phyloP scores from a whole-genome alignment of 2,888 invertebrate species.

The Teinopalpus imperialis region DNA sequence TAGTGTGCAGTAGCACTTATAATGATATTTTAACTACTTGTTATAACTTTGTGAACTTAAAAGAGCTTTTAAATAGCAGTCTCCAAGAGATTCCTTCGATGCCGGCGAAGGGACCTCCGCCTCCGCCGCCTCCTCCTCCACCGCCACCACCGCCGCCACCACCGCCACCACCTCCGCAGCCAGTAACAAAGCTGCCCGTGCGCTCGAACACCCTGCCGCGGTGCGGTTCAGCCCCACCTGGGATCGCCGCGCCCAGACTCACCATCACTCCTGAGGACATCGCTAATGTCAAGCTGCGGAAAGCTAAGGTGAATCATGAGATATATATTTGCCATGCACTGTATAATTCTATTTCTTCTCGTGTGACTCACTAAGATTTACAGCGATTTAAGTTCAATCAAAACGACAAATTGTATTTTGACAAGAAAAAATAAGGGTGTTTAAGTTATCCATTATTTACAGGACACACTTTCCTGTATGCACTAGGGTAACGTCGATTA shows the following conservation, averaged over 20 bases:
- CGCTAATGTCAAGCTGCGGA: conserved; percentile 71
- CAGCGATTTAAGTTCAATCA: too few relatives aligned
- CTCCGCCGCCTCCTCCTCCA: conserved; percentile 49
- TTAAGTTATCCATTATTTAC: too few relatives aligned
- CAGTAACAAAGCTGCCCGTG: conserved; percentile 39
- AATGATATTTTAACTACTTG: too few relatives aligned
- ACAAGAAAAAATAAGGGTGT: too few relatives aligned
- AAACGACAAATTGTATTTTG: too few relatives aligned
- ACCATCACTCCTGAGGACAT: conserved; percentile 74
- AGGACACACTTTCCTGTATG: too few relatives aligned
- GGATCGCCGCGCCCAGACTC: conserved; percentile 56
- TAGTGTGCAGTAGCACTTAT: too few relatives aligned
- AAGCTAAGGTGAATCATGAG: conserved; percentile 64
- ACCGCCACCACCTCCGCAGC: conserved; percentile 45
- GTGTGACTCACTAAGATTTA: too few relatives aligned
- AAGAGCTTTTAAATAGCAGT: conserved; percentile 37
- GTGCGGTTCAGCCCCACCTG: conserved; percentile 67
- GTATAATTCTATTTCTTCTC: too few relatives aligned
- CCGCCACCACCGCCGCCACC: conserved; percentile 61
- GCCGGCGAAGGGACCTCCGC: conserved; percentile 29
- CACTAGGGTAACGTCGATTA: too few relatives aligned
- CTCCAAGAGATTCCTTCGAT: conserved; percentile 34
- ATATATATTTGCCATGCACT: too few relatives aligned
- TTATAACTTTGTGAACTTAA: too few relatives aligned
- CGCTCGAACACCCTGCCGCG: conserved; percentile 64